phyloP scores from a whole-genome alignment of 2,888 invertebrate genomes.

The Neocrepidodera transversa region DNA sequence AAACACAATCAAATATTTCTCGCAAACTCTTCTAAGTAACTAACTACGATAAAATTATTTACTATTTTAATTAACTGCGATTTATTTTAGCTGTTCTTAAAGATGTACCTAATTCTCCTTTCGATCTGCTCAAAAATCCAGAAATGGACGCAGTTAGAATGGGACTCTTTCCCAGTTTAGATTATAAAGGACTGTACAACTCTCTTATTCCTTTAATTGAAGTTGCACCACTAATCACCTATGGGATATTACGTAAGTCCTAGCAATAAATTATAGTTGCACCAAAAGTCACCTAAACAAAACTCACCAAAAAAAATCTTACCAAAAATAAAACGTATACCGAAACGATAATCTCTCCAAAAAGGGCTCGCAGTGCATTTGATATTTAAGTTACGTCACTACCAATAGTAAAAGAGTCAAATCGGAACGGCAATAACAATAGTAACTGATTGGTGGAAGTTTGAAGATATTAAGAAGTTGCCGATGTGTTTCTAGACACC shows the following conservation, averaged over 20 bases:
- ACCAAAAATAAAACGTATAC: no score
- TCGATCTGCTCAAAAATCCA: slow-evolving; percentile 88
- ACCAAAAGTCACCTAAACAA: no score
- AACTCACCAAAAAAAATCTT: no score
- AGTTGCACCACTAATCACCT: slow-evolving; percentile 89
- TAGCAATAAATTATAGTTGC: background rate
- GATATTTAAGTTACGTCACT: no score
- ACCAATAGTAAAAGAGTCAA: no score
- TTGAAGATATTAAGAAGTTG: no score
- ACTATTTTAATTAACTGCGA: slow-evolving; percentile 3
- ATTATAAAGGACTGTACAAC: slow-evolving; percentile 95
- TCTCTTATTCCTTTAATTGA: slow-evolving; percentile 90
- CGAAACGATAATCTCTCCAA: no score
- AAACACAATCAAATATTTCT: slow-evolving; percentile 97
- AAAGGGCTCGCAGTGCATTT: no score
- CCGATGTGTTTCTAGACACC: no score
- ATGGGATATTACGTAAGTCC: slow-evolving; percentile 79
- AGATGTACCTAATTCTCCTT: slow-evolving; percentile 92
- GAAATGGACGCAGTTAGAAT: slow-evolving; percentile 86
- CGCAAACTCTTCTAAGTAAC: slow-evolving; percentile 92
- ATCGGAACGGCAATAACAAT: no score
- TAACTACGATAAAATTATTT: background rate
- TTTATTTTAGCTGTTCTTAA: slow-evolving; percentile 83
- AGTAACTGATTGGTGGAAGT: no score
- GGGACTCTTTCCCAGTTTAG: slow-evolving; percentile 93